A percentile compares a stretch with the other conserved stretches of the same genome.
These are phyloP conservation scores for Lepus timidus DNA, from an alignment of 2,113 vertebrate species.

Conservation along the genomic window DNA sequence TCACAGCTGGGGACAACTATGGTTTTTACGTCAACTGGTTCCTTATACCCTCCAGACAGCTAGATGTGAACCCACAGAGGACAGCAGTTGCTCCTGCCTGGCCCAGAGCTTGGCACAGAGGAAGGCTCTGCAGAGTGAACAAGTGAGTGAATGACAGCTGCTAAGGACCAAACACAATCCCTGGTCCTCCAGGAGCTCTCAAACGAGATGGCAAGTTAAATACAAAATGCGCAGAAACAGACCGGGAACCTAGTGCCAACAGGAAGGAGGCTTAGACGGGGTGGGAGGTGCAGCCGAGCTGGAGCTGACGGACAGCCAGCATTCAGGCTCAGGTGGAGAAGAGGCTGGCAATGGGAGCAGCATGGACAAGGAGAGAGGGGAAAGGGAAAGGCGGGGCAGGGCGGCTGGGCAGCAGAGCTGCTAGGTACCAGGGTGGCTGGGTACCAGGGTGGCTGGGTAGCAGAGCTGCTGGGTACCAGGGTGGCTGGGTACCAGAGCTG, in stretches of 20 bases:
- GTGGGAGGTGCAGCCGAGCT: no score
- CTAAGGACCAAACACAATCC: neutral
- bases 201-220: neutral
- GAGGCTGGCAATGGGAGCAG: no score
- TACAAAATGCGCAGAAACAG: no score
- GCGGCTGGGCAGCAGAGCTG: neutral
- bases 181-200: neutral
- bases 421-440: neutral
- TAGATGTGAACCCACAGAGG: rapidly evolving
- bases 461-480: no score
- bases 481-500: neutral
- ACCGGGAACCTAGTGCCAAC: rapidly evolving
- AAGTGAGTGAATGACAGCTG: neutral
- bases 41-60: rapidly evolving
- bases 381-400: neutral
- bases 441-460: no score
- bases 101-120: rapidly evolving
- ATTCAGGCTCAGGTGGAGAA: no score
- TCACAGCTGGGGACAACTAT: neutral
- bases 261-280: neutral
- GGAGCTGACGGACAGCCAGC: neutral
- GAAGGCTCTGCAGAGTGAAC: neutral
- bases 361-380: neutral
- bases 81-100: rapidly evolving
- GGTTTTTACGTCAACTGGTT: neutral